These are phyloP conservation scores for Zelleria hepariella DNA, from an alignment of 2,888 invertebrate species.

Conservation along the genomic window DNA sequence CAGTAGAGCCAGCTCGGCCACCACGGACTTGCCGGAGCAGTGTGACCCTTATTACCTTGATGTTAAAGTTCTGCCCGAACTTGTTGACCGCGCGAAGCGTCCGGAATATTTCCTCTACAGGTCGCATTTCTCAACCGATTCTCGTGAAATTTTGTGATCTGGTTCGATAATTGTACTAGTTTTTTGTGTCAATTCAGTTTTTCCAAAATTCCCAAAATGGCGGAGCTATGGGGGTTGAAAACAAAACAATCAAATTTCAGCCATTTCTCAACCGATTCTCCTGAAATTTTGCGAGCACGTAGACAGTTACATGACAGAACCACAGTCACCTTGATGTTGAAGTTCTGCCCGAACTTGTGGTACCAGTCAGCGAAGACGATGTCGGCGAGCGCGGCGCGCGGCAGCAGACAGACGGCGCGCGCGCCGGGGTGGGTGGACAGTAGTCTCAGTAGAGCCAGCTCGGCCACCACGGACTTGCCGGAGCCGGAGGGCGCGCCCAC, in stretches of 20 bases:
- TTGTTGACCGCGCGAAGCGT: too few relatives aligned
- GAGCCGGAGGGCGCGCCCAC: slow-evolving; percentile 94
- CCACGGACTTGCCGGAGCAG: slow-evolving; percentile 95
- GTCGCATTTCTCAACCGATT: too few relatives aligned
- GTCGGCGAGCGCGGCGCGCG: slow-evolving; percentile 93
- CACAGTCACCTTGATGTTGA: slow-evolving; percentile 78
- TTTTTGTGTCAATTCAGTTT: too few relatives aligned
- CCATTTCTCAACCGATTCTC: too few relatives aligned
- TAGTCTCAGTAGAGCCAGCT: slow-evolving; percentile 93
- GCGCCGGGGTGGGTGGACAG: slow-evolving; percentile 81
- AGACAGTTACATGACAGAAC: not conserved
- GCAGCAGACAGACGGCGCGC: slow-evolving; percentile 94
- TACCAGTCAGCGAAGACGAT: slow-evolving; percentile 93
- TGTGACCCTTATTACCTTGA: too few relatives aligned
- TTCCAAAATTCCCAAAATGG: too few relatives aligned
- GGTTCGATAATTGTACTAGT: too few relatives aligned
- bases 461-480: slow-evolving; percentile 95
- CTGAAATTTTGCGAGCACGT: too few relatives aligned
- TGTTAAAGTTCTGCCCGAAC: slow-evolving; percentile 84
- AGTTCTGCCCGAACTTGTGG: slow-evolving; percentile 83
- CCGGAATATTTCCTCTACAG: too few relatives aligned
- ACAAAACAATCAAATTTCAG: too few relatives aligned
- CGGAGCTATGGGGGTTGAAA: too few relatives aligned
- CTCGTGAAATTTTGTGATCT: too few relatives aligned
- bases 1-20: slow-evolving; percentile 96